Evolutionary conservation across 2,113 vertebrate genomes (phyloP), one percentile per base, ranked within the genome.

Genomic region (Carassius auratus): DNA sequence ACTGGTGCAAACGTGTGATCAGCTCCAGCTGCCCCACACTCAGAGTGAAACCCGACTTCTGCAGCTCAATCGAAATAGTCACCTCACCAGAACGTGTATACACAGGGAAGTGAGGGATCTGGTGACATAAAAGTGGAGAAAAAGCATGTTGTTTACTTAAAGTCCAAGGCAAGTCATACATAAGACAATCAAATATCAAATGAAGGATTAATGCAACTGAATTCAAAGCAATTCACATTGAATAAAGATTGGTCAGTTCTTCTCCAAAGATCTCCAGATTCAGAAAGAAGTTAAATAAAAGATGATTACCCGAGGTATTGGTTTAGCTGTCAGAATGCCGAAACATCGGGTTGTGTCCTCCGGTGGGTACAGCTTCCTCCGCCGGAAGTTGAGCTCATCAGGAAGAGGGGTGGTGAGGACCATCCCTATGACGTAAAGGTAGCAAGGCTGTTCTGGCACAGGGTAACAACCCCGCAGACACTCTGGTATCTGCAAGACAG

Each of bases 61-160:
- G 97, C 90, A 99, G 93, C 91, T 99, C 98, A 76, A 99, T 99
- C 86, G 97, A 99, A 95, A 99, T 98, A 84, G 98, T 99, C 88
- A 99, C 98, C 91, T 99, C 98, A 84, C 98, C 98, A 10, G 98
- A 99, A 84, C 98, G 98, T 0, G 98, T 99, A 85, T 99, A 99
- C 91, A 99, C 98, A 9, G 98, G 98, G 91, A 99, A 99, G 91
- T 99, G 96, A 52, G 98, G 98, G 89, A 99, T 99, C 98, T 99
- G 90, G 42, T 42, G 42, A 42, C 42, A 42, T 42, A 42, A 8
- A 42, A 42, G 7, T 7, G 8, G 1, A 8, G 8, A 42, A 42
- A 42, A 42, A 42, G 42, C 42, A 8, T 42, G 42, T 42, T 42
- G 7, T 42, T 42, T 42, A 42, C 42, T 42, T 42, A 62, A 62